Percentiles rank a stretch among this genome's conserved stretches.
Evolutionary conservation across 1,140 invertebrate species (phyloP).

Genomic region (Phymastichus coffea): DNA sequence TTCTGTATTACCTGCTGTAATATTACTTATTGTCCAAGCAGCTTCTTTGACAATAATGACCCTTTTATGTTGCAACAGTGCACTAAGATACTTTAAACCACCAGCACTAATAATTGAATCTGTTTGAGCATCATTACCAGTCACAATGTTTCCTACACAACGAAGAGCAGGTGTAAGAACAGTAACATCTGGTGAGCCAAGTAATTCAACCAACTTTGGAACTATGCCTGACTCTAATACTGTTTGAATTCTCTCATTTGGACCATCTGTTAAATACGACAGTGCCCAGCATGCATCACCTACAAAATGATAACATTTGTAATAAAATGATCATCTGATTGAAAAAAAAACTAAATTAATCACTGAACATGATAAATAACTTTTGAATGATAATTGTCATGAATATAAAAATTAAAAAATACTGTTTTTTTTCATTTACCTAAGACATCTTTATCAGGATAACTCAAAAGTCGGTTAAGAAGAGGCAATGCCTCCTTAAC

Average conservation of each 20-base stretch:
- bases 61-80: constrained; percentile 73
- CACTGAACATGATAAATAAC: too few species aligned
- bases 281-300: constrained; percentile 96
- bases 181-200: constrained; percentile 70
- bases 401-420: too few species aligned
- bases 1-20: constrained; percentile 73
- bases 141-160: constrained; percentile 85
- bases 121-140: constrained; percentile 83
- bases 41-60: constrained; percentile 78
- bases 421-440: too few species aligned
- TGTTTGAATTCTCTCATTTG: constrained; percentile 89
- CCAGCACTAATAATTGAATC: constrained; percentile 84
- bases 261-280: constrained; percentile 93
- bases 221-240: constrained; percentile 75
- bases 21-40: constrained; percentile 82
- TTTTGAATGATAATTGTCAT: too few species aligned
- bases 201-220: constrained; percentile 71
- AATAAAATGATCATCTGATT: too few species aligned
- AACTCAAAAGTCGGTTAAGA: constrained; percentile 74
- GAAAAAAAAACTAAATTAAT: not conserved
- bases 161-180: constrained; percentile 89
- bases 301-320: constrained; percentile 41
- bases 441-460: constrained; percentile 74
- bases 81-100: constrained; percentile 70
- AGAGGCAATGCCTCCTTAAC: constrained; percentile 81